Base-by-base conservation (phyloP, 1,140 invertebrate genomes). In the Colletes gigas region DNA sequence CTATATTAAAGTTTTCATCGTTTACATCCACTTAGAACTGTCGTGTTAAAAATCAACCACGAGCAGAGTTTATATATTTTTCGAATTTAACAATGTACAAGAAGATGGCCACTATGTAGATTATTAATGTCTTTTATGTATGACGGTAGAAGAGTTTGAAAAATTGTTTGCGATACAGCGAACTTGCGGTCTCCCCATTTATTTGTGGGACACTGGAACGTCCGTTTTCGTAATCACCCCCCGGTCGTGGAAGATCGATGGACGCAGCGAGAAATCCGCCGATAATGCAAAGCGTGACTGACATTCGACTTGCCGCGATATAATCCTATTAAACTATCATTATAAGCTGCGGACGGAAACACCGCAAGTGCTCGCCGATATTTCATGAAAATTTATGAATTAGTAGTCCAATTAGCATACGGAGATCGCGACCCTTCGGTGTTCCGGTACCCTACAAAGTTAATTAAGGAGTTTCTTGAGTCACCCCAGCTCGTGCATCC, bases 301-400 rank as follows among this genome's bases (percentile, higher is more conserved):
- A 92, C 92, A 88, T 89, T 90, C 84, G 90, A 91, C 88, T 88
- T 91, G 90, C 90, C 87, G 75, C 44, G 39, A 1, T 77, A 83
- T 92, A 92, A 92, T 92, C 91, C 90, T 87, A 89, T 92, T 90
- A 89, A 91, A 84, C 83, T 88, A 88, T 91, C 89, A 75, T 92
- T 92, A 90, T 91, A 83, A 91, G 90, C 88, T 89, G 90, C 89
- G 30, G n/a, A 44, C 39, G 59, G 92, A 93, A 93, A 88, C 91
- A 90, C 87, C 62, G 63, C 88, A 92, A 93, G 90, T 93, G 91
- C 88, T 66, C n/a, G 54, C 74, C 80, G 74, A 89, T 88, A 87
- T 86, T 88, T 88, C 78, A 88, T 89, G 85, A 86, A 89, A 92
- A 91, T 90, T 87, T 88, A 86, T 89, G 82, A 80, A 83, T 86